These are phyloP conservation scores for Lagocephalus sceleratus DNA, from an alignment of 2,797 vertebrate species.

Conservation along the genomic window DNA sequence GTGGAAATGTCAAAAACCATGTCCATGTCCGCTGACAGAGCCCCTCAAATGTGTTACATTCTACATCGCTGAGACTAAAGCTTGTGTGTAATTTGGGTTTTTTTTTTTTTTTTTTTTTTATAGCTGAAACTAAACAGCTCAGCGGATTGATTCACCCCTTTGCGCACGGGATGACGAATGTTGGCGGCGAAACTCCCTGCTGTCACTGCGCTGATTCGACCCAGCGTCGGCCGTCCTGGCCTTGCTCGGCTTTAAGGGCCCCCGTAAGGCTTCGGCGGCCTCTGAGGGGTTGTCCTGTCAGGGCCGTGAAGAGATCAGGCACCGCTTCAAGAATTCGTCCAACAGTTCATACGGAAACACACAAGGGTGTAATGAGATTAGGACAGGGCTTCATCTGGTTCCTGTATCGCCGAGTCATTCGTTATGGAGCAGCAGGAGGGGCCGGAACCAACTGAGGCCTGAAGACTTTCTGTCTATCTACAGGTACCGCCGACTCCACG, in stretches of 20 bases:
- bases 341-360: slow-evolving; percentile 13
- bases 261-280: slow-evolving; percentile 35
- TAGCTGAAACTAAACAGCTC: neutral
- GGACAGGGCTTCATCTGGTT: slow-evolving; percentile 62
- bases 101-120: too few species aligned
- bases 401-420: slow-evolving; percentile 53
- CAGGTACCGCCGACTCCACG: neutral
- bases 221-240: slow-evolving; percentile 30
- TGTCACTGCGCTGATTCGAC: too few species aligned
- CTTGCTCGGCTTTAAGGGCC: slow-evolving; percentile 29
- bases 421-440: slow-evolving; percentile 36
- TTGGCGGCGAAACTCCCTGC: neutral
- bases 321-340: slow-evolving; percentile 46
- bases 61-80: neutral
- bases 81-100: slow-evolving; percentile 5
- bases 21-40: too few species aligned
- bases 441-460: slow-evolving; percentile 20
- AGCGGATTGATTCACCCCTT: neutral
- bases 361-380: slow-evolving; percentile 1
- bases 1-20: too few species aligned
- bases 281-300: slow-evolving; percentile 38
- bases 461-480: neutral
- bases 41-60: too few species aligned
- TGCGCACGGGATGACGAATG: slow-evolving; percentile 52
- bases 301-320: slow-evolving; percentile 32